Evolutionary conservation across 2,888 invertebrate species (phyloP).

Genomic region (Volucella zonaria): DNA sequence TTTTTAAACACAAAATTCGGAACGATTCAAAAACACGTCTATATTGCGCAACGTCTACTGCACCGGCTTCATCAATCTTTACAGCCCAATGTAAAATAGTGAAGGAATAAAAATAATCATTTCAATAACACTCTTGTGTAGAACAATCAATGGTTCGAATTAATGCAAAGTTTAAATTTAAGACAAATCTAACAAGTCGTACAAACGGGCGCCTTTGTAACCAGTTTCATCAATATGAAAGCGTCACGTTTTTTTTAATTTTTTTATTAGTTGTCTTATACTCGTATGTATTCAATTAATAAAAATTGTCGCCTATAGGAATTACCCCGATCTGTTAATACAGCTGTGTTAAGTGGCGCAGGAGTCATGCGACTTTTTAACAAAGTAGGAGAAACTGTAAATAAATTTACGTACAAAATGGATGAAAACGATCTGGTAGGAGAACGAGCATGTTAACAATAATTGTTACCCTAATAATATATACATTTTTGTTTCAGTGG

Average conservation of each 20-base stretch:
- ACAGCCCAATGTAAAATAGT: too few relatives aligned
- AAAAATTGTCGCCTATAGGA: constrained; percentile 83
- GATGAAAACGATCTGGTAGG: constrained; percentile 98
- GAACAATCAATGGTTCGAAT: too few relatives aligned
- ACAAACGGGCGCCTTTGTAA: too few relatives aligned
- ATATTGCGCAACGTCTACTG: too few relatives aligned
- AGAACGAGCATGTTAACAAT: constrained; percentile 1
- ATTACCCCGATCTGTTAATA: constrained; percentile 96
- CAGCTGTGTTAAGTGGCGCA: constrained; percentile 97
- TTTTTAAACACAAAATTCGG: too few relatives aligned
- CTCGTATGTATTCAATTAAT: constrained; percentile 3
- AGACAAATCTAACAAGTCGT: too few relatives aligned
- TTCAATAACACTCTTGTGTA: too few relatives aligned
- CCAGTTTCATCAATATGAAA: not conserved
- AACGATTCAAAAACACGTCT: too few relatives aligned
- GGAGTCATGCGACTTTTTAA: constrained; percentile 97
- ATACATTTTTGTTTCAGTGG: constrained; percentile 87
- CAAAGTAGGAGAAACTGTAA: constrained; percentile 98
- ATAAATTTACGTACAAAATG: constrained; percentile 99
- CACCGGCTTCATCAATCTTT: too few relatives aligned
- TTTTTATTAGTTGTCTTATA: not conserved
- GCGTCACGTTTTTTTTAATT: too few relatives aligned
- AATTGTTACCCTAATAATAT: constrained; percentile 19
- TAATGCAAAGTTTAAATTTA: too few relatives aligned
- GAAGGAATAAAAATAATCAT: too few relatives aligned